Evolutionary conservation across 2,797 vertebrate species (phyloP), one percentile per base, ranked within the genome.

Genomic region (Apodemus agrarius): DNA sequence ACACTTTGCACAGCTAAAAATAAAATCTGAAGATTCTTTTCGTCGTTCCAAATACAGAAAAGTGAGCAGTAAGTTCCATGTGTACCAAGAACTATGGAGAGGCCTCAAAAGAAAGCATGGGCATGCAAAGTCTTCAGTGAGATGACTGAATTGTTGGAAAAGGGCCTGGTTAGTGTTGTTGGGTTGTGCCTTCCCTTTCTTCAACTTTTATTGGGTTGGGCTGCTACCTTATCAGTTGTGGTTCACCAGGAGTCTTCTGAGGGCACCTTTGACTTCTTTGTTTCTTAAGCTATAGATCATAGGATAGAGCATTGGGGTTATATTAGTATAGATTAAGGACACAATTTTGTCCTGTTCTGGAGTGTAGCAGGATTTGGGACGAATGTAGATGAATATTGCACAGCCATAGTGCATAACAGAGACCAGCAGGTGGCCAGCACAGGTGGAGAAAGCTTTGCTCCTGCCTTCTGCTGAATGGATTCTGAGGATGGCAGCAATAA

Each of bases 401-500:
- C 96, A 96, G 72, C 97, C 95, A 3, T 88, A 96, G 94, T 97
- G 96, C 61, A 97, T 52, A 37, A 97, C 26, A 1, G 94, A 96
- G 81, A 96, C 93, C 24, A 96, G 69, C 10, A 97, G 82, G 79
- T 97, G 97, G 6, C 96, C 94, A 0, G 95, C 63, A 31, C 97
- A 97, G 59, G 94, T 97, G 84, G 96, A 97, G 65, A 97, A 98
- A 79, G 97, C 95, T 72, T 96, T 97, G 76, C 59, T 84, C 14
- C 96, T 89, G 65, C 97, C 96, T 72, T 96, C 91, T 0, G 69
- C 82, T 0, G 89, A 96, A 84, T 19, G 91, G 29, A 97, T 91
- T 61, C 76, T 83, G 69, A 97, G 96, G 75, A 97, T 83, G 52
- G 95, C 76, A 0, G 89, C 10, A 2, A 93, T 54, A 3, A 96